Conservation (phyloP, 1,140 invertebrate species). For the Saccostrea glomerata region DNA sequence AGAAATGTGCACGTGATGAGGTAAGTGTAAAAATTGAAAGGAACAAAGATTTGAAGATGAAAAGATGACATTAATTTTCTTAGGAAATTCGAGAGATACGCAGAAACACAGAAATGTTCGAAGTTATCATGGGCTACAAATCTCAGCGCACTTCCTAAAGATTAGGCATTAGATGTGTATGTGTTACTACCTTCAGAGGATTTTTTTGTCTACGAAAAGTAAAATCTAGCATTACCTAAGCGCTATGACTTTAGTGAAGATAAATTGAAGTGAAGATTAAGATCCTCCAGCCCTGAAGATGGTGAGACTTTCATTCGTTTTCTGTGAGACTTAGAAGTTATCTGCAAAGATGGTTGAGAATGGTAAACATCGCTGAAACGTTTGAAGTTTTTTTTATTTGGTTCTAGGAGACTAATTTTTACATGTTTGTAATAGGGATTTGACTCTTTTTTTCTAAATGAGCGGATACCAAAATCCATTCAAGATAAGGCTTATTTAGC, state of each 20-base stretch:
- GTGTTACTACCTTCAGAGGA: constrained; percentile 41
- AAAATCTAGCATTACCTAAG: constrained; percentile 54
- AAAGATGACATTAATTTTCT: constrained; percentile 59
- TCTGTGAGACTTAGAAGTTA: constrained; percentile 45
- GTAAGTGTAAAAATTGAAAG: not conserved
- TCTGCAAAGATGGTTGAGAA: constrained; percentile 44
- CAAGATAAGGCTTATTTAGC: too few relatives aligned
- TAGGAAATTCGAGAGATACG: constrained; percentile 55
- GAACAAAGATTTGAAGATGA: constrained; percentile 53
- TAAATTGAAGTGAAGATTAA: constrained; percentile 51
- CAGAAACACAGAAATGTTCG: constrained; percentile 38
- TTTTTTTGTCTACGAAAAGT: constrained; percentile 46
- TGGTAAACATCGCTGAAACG: constrained; percentile 28
- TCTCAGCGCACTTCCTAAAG: constrained; percentile 52
- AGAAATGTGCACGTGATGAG: not conserved
- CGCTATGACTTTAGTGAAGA: constrained; percentile 59
- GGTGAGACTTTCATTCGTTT: constrained; percentile 56
- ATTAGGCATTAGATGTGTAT: constrained; percentile 56
- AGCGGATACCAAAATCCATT: not conserved
- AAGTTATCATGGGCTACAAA: constrained; percentile 45
- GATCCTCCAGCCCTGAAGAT: constrained; percentile 35
- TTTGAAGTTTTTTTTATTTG: constrained; percentile 43
- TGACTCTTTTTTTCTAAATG: constrained; percentile 36
- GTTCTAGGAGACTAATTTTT: constrained; percentile 49
- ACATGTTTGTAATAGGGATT: constrained; percentile 43